phyloP scores from a whole-genome alignment of 2,113 vertebrate species.

The Caloenas nicobarica region DNA sequence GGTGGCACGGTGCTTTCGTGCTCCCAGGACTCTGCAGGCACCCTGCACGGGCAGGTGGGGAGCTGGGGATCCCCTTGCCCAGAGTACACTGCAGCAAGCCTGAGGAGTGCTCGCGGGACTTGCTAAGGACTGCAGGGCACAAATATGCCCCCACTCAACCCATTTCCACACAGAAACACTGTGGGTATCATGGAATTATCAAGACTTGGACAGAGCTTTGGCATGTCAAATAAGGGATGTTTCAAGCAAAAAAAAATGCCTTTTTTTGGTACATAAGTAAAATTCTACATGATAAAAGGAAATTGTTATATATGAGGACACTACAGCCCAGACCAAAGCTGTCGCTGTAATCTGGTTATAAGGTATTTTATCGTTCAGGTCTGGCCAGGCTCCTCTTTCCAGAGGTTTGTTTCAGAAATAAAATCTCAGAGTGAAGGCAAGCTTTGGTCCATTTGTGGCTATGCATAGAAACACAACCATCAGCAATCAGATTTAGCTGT shows the following conservation, averaged over 20 bases:
- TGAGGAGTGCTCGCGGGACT: fast-evolving
- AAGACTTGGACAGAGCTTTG: not conserved
- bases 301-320: not conserved
- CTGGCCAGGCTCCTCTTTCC: not conserved
- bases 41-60: fast-evolving
- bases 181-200: not conserved
- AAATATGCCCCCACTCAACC: fast-evolving
- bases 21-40: fast-evolving
- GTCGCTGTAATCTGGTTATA: not conserved
- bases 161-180: not conserved
- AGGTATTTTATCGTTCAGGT: not conserved
- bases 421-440: not conserved
- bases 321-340: not conserved
- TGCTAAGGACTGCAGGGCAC: not conserved
- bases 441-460: not conserved
- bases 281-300: not conserved
- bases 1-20: fast-evolving
- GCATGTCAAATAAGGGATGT: not conserved
- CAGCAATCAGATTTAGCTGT: not conserved
- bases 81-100: fast-evolving
- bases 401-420: not conserved
- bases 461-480: not conserved
- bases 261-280: not conserved
- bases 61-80: fast-evolving
- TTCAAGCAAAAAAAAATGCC: not conserved